These are phyloP conservation scores for Hecatera dysodea DNA, from an alignment of 2,888 invertebrate genomes.

Conservation along the genomic window DNA sequence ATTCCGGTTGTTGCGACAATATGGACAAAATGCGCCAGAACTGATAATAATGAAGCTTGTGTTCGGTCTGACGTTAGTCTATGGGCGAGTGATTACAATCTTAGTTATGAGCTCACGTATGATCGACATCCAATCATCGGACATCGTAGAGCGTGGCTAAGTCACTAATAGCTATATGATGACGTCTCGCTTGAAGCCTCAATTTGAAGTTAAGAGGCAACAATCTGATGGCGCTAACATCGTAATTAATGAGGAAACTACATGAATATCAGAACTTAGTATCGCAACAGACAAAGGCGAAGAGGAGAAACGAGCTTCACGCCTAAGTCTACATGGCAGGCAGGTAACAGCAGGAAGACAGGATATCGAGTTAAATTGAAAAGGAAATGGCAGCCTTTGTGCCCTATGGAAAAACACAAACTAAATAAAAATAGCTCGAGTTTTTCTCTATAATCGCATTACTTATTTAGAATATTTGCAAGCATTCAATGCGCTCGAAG, in stretches of 20 bases:
- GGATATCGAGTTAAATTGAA: not conserved
- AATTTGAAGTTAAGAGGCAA: slow-evolving; percentile 15
- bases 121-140: slow-evolving; percentile 44
- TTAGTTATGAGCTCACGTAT: slow-evolving; percentile 27
- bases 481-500: not conserved
- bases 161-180: slow-evolving; percentile 15
- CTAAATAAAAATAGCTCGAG: not conserved
- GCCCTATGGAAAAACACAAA: not conserved
- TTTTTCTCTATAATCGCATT: not conserved
- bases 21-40: not conserved
- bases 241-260: not conserved
- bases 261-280: no score
- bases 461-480: not conserved
- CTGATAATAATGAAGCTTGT: slow-evolving; percentile 30
- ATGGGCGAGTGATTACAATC: slow-evolving; percentile 17
- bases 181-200: not conserved
- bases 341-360: no score
- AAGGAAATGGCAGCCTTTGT: not conserved
- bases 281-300: no score
- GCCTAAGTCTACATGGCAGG: not conserved
- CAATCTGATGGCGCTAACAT: not conserved
- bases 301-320: not conserved
- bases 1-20: not conserved
- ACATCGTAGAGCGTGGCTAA: not conserved
- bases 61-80: slow-evolving; percentile 13